Conservation (phyloP, 37 sponge, comb jelly and placozoan genomes). For the Halichondria panicea region DNA sequence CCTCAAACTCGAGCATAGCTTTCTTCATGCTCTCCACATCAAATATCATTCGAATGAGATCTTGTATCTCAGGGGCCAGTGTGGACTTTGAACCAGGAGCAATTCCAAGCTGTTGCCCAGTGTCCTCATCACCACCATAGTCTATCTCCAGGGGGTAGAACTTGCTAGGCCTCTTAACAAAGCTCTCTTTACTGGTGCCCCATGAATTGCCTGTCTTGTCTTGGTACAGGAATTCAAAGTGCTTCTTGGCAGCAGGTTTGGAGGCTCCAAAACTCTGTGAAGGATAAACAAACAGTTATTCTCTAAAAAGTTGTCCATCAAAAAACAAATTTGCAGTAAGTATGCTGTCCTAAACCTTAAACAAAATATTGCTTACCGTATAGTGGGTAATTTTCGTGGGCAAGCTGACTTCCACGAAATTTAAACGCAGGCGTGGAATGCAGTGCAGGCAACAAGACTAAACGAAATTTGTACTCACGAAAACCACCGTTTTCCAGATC, state of each 20-base stretch:
- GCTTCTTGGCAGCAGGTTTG: conserved; percentile 39
- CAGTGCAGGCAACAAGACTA: no score
- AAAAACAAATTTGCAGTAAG: no score
- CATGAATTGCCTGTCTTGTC: conserved; percentile 89
- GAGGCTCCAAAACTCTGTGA: no score
- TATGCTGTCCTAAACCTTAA: no score
- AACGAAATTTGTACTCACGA: no score
- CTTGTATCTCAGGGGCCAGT: conserved; percentile 79
- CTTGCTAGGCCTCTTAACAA: conserved; percentile 81
- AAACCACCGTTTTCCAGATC: no score
- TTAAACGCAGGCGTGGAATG: no score
- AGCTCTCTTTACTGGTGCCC: conserved; percentile 40
- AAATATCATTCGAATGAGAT: conserved; percentile 88
- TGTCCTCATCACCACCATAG: conserved; percentile 84
- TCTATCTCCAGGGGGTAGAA: conserved; percentile 99
- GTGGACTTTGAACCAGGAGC: conserved; percentile 81
- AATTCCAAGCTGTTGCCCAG: background rate
- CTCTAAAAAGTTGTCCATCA: no score
- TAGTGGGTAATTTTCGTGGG: no score
- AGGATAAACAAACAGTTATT: no score
- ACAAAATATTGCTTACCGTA: no score
- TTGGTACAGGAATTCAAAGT: conserved; percentile 55
- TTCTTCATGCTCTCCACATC: conserved; percentile 96
- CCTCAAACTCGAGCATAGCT: conserved; percentile 95
- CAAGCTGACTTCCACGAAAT: no score